These are phyloP conservation scores for Hormiphora californensis DNA, from an alignment of 37 sponge, comb jelly and placozoan genomes.

Conservation along the genomic window DNA sequence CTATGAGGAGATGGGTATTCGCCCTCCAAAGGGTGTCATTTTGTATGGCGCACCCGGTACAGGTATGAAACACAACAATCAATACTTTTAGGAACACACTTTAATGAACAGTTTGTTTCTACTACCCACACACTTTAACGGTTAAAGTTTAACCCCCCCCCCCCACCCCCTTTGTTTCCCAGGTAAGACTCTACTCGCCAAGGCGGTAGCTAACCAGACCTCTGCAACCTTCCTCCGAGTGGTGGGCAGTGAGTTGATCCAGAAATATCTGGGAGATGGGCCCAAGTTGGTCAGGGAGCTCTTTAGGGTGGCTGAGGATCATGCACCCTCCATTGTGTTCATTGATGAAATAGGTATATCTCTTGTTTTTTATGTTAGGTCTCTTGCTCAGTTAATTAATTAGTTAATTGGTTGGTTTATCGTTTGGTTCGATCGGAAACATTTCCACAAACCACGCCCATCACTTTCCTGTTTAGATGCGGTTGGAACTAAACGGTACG, in stretches of 20 bases:
- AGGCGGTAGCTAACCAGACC: conserved; percentile 99
- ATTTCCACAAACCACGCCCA: too few relatives aligned
- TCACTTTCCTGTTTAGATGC: too few relatives aligned
- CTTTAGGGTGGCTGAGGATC: conserved; percentile 98
- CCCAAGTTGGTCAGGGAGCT: conserved; percentile 95
- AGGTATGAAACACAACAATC: conserved; percentile 56
- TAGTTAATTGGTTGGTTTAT: not conserved
- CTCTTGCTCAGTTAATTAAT: not conserved
- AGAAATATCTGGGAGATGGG: conserved; percentile 99
- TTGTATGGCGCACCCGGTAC: conserved; percentile 98
- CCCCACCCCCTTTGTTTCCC: not conserved
- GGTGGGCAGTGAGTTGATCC: conserved; percentile 96
- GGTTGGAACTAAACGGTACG: conserved; percentile 67
- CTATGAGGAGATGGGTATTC: conserved; percentile 99
- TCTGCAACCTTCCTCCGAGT: conserved; percentile 98
- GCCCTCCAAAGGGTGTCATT: conserved; percentile 98
- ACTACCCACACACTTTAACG: not conserved
- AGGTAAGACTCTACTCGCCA: conserved; percentile 97
- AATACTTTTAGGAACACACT: not conserved
- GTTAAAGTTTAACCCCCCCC: not conserved
- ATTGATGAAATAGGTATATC: conserved; percentile 92
- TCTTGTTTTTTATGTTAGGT: not conserved
- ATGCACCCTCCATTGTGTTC: conserved; percentile 97
- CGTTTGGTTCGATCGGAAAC: too few relatives aligned
- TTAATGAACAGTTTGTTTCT: not conserved